These are phyloP conservation scores for Epsilonema sp. DNA, from an alignment of 2,888 invertebrate genomes.

Conservation along the genomic window DNA sequence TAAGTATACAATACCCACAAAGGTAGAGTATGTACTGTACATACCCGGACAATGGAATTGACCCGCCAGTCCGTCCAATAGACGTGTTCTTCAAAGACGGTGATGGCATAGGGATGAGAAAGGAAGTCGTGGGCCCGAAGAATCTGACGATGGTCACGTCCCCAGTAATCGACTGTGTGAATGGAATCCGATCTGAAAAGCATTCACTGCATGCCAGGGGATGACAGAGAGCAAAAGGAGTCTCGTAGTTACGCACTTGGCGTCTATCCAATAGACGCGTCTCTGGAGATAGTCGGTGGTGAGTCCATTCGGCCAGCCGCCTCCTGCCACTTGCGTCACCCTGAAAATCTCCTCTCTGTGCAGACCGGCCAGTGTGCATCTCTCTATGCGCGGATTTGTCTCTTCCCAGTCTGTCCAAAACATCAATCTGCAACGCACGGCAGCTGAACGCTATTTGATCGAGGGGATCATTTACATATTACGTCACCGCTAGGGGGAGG, in stretches of 20 bases:
- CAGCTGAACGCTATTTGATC: no score
- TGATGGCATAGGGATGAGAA: constrained; percentile 70
- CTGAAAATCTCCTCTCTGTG: constrained; percentile 42
- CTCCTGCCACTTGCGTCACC: constrained; percentile 31
- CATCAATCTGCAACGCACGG: constrained; percentile 36
- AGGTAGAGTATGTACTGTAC: constrained; percentile 9
- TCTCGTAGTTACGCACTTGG: constrained; percentile 11
- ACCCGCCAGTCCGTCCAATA: constrained; percentile 89
- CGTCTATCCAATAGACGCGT: constrained; percentile 34
- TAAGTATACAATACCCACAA: no score
- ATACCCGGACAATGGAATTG: constrained; percentile 52
- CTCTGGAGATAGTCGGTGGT: constrained; percentile 52
- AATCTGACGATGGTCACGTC: constrained; percentile 47
- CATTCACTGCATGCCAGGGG: background rate
- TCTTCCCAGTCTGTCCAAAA: constrained; percentile 68
- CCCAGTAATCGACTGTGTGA: constrained; percentile 59
- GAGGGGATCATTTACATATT: no score
- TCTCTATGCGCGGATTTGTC: constrained; percentile 58
- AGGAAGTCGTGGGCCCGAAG: constrained; percentile 49
- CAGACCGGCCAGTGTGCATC: constrained; percentile 50
- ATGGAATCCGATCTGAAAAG: constrained; percentile 53
- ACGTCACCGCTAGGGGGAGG: no score
- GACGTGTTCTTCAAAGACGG: constrained; percentile 61
- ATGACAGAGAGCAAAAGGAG: background rate
- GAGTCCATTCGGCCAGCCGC: constrained; percentile 43